A percentile compares a stretch with the other conserved stretches of the same genome.
Conservation (phyloP, 2,888 invertebrate genomes). For the Prenolepis imparis region DNA sequence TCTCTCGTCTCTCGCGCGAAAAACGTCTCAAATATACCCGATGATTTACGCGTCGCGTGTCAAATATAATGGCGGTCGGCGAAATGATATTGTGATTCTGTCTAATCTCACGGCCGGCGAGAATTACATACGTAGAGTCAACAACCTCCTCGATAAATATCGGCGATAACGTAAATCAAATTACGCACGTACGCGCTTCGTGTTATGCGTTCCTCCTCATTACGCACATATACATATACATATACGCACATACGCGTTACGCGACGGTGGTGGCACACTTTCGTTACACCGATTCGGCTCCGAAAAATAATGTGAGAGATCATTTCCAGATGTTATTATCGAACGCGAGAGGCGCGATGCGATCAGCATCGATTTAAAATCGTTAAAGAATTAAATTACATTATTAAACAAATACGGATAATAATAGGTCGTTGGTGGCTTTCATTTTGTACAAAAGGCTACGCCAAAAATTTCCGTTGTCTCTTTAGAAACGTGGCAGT, state of each 20-base stretch:
- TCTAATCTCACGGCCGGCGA: slow-evolving; percentile 42
- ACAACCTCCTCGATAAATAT: slow-evolving; percentile 58
- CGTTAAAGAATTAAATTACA: too few species aligned
- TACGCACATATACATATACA: neutral
- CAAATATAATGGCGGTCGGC: slow-evolving; percentile 45
- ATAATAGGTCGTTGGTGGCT: too few species aligned
- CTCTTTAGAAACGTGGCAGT: neutral
- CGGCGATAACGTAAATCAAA: slow-evolving; percentile 57
- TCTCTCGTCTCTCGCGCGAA: neutral
- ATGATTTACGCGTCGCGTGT: slow-evolving; percentile 14
- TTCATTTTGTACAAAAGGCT: neutral
- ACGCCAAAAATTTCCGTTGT: neutral
- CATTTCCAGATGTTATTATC: too few species aligned
- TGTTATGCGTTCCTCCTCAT: slow-evolving; percentile 9
- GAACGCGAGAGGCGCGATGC: too few species aligned
- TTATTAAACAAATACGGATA: too few species aligned
- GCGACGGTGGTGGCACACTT: neutral
- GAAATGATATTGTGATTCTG: slow-evolving; percentile 32
- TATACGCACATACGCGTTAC: neutral
- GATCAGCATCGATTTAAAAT: too few species aligned
- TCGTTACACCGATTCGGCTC: neutral
- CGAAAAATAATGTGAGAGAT: too few species aligned
- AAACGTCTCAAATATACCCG: slow-evolving; percentile 23
- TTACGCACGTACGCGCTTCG: slow-evolving; percentile 48
- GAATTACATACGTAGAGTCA: slow-evolving; percentile 52